Conservation (phyloP, 2,888 invertebrate genomes). For the Chorisops tibialis region DNA sequence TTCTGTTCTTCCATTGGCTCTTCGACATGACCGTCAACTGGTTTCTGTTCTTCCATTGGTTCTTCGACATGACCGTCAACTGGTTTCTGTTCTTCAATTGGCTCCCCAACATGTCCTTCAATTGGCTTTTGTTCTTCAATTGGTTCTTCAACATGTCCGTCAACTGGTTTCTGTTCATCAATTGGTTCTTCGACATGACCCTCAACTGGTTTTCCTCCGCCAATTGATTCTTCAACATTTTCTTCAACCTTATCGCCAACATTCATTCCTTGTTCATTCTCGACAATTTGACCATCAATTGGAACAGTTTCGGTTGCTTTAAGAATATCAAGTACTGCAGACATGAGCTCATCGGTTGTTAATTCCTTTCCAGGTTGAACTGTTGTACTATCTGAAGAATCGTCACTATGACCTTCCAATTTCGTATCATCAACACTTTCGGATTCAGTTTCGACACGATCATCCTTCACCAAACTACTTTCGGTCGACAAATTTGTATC, state of each 20-base stretch:
- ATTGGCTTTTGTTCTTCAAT: not conserved
- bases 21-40: not conserved
- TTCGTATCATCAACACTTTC: too few species aligned
- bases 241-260: too few species aligned
- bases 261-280: too few species aligned
- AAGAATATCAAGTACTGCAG: constrained; percentile 13
- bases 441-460: not conserved
- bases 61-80: not conserved
- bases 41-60: not conserved
- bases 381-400: not conserved
- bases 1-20: not conserved
- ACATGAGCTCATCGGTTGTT: constrained; percentile 18
- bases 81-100: not conserved
- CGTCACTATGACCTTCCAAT: not conserved
- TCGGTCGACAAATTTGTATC: not conserved
- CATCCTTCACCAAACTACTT: not conserved
- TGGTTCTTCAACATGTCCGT: not conserved
- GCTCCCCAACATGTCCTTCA: not conserved
- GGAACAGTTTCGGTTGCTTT: constrained; percentile 12
- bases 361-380: constrained; percentile 7
- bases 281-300: not conserved
- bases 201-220: too few species aligned
- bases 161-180: constrained; percentile 6
- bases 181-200: constrained; percentile 17
- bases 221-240: too few species aligned